phyloP scores from a whole-genome alignment of 2,888 invertebrate species.

The Limnephilus lunatus region DNA sequence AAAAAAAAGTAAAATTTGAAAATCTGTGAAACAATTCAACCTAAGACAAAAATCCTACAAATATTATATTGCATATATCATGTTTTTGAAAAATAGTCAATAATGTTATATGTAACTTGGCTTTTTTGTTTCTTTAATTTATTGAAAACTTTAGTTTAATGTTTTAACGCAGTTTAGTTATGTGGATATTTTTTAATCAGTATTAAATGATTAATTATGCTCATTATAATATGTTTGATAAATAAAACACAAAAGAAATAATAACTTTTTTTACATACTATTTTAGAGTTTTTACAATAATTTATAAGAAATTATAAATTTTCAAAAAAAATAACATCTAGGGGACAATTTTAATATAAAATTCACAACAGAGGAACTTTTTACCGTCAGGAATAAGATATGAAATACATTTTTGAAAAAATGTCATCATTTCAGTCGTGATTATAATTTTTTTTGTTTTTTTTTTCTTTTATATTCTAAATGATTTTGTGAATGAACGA shows the following conservation, averaged over 20 bases:
- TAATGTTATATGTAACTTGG: too few species aligned
- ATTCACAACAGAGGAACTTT: slow-evolving; percentile 23
- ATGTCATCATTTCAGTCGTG: slow-evolving; percentile 29
- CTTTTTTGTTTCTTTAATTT: too few species aligned
- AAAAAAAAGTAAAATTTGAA: too few species aligned
- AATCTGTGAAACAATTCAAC: too few species aligned
- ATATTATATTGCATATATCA: too few species aligned
- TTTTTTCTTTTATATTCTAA: slow-evolving; percentile 1
- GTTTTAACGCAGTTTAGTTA: too few species aligned
- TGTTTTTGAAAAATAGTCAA: too few species aligned
- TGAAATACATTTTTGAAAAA: slow-evolving; percentile 8
- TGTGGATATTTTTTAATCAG: too few species aligned
- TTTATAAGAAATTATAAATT: background rate
- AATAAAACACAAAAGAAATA: background rate
- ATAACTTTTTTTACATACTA: background rate
- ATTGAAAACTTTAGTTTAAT: too few species aligned
- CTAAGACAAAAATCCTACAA: too few species aligned
- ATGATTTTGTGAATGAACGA: background rate
- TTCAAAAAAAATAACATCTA: background rate
- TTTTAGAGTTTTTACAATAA: background rate
- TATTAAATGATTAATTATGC: too few species aligned
- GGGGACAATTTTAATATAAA: background rate
- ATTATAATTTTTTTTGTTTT: background rate
- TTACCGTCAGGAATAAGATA: slow-evolving; percentile 32
- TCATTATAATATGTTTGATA: background rate